Conservation (phyloP, 2,888 invertebrate species). For the Acrocyrtus sp. region DNA sequence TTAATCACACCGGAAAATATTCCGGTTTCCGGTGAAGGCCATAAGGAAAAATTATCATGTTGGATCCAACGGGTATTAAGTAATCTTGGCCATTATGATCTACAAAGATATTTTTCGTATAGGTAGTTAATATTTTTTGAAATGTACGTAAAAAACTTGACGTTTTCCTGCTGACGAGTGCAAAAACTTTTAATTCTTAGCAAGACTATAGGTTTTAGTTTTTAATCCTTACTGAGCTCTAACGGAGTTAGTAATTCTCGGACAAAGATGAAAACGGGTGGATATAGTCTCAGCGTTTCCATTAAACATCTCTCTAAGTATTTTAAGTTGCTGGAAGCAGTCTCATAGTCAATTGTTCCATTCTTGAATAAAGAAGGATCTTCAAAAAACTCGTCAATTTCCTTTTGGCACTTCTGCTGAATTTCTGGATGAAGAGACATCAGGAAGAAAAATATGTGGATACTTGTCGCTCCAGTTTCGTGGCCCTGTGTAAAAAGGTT, state of each 20-base stretch:
- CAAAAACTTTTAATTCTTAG: no score
- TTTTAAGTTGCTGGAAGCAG: constrained; percentile 1
- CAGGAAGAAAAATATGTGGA: constrained; percentile 7
- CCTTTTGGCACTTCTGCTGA: constrained; percentile 9
- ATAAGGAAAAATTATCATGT: no score
- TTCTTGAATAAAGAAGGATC: neutral
- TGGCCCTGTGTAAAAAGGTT: constrained; percentile 7
- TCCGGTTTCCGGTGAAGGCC: no score
- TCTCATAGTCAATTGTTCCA: neutral
- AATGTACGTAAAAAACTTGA: no score
- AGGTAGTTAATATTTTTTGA: no score
- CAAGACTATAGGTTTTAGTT: no score
- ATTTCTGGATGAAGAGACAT: constrained; percentile 14
- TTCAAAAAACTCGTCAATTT: constrained; percentile 14
- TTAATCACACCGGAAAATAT: no score
- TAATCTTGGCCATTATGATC: neutral
- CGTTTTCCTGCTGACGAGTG: no score
- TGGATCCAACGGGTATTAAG: neutral
- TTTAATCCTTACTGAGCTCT: neutral
- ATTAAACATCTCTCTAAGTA: constrained; percentile 10
- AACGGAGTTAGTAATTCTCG: constrained; percentile 1
- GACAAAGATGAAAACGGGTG: constrained; percentile 7
- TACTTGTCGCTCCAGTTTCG: constrained; percentile 3
- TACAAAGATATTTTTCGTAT: no score
- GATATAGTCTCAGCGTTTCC: constrained; percentile 16